Base-by-base conservation (phyloP, 1,140 invertebrate species). In the Notospermus geniculatus region DNA sequence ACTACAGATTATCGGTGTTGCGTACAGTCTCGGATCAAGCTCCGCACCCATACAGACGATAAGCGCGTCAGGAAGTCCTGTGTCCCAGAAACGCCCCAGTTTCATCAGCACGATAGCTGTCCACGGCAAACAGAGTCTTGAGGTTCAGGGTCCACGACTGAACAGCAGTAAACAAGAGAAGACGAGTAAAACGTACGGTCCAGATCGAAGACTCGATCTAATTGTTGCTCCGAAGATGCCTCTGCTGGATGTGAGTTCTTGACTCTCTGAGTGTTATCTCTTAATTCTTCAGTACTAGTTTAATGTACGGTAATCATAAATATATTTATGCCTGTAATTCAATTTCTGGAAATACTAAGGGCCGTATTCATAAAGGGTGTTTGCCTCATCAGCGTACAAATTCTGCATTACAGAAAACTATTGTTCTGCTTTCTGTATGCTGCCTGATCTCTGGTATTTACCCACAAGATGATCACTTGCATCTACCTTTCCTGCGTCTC, bases 151-250 rank as follows among this genome's bases (percentile, higher is more conserved):
- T 5, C 79, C 78, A 2, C 54, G 82, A 32, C 67, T 83, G 9
- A 83, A 83, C 61, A 75, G 64, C 57, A 78, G 72, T 52, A 77
- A 80, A 52, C 75, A 77, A 54, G 80, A 84, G 57, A 79, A 77
- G 54, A 69, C 71, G 9, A 72, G 68, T 29, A 79, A 79, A 60
- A 59, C 75, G 53, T 83, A 84, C 61, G 82, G 80, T 17, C 72
- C 75, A 54, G 83, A 84, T 66, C 65, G 79, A 45, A 63, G 83
- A 32, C 72, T 84, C 29, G 78, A 83, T 55, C 68, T 82, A 0
- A 71, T 74, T n/a, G 72, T 84, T 43, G 68, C 80, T 9, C 77
- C 78, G 56, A 71, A 78, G 29, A 80, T 82, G 78, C 78, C 82
- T 4, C 73, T 74, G 53, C 65, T 84, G 23, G 71, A 80, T 71